Conservation (phyloP, 2,888 invertebrate species). For the Clusia tigrina region DNA sequence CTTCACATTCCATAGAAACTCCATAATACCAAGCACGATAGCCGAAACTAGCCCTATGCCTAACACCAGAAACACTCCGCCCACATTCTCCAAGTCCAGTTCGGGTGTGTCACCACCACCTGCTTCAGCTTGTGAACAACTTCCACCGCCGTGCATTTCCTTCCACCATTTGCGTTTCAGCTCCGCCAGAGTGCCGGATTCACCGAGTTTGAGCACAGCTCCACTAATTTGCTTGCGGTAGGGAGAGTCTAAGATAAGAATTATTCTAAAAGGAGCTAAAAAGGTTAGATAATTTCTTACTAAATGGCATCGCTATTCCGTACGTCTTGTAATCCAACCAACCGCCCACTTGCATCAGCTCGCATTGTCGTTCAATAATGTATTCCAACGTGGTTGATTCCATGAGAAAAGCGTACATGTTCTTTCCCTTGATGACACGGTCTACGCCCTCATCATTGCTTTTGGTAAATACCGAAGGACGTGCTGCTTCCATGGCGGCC, state of each 20-base stretch:
- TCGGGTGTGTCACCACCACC: constrained; percentile 57
- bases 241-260: constrained; percentile 70
- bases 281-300: constrained; percentile 65
- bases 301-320: constrained; percentile 90
- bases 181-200: constrained; percentile 79
- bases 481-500: constrained; percentile 86
- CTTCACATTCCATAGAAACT: constrained; percentile 86
- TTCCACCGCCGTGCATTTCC: constrained; percentile 67
- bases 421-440: constrained; percentile 79
- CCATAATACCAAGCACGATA: constrained; percentile 77
- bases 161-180: constrained; percentile 95
- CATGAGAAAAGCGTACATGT: constrained; percentile 93
- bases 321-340: constrained; percentile 91
- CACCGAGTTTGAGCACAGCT: constrained; percentile 89
- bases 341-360: constrained; percentile 82
- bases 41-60: constrained; percentile 77
- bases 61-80: constrained; percentile 89
- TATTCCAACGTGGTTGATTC: constrained; percentile 96
- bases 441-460: constrained; percentile 88
- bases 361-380: constrained; percentile 84
- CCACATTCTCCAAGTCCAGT: constrained; percentile 73
- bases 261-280: background rate
- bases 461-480: constrained; percentile 82
- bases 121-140: constrained; percentile 47
- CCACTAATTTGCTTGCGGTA: constrained; percentile 84